A percentile compares a stretch with the other conserved stretches of the same genome.
These are phyloP conservation scores for Australoheros scitulus DNA, from an alignment of 2,113 vertebrate species.

Conservation along the genomic window DNA sequence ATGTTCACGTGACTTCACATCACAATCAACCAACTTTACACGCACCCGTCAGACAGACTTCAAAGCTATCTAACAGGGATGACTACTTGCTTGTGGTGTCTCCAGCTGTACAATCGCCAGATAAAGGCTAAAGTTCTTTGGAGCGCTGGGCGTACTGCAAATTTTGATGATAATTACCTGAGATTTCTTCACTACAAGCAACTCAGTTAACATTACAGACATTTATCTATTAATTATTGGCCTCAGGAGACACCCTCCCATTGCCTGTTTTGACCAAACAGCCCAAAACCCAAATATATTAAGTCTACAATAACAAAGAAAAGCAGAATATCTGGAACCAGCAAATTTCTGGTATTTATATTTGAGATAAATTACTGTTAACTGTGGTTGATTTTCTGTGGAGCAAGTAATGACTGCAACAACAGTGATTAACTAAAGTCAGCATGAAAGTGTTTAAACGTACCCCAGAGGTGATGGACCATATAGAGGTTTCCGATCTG, in stretches of 20 bases:
- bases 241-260: neutral
- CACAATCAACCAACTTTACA: neutral
- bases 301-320: neutral
- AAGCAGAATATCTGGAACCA: neutral
- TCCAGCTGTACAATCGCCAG: too few species aligned
- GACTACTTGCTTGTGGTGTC: neutral
- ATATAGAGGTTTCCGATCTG: conserved; percentile 94
- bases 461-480: conserved; percentile 99
- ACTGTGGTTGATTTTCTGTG: neutral
- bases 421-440: neutral
- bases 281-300: neutral
- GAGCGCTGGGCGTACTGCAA: neutral
- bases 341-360: neutral
- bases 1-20: neutral
- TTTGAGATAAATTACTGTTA: neutral
- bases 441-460: neutral
- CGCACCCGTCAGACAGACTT: neutral
- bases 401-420: neutral
- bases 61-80: neutral
- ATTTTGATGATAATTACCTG: neutral
- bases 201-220: neutral
- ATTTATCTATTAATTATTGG: neutral
- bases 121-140: neutral
- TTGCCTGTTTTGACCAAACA: neutral
- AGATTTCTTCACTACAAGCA: too few species aligned